Base-by-base conservation (phyloP, 1,140 invertebrate genomes). In the Meloidogyne exigua region DNA sequence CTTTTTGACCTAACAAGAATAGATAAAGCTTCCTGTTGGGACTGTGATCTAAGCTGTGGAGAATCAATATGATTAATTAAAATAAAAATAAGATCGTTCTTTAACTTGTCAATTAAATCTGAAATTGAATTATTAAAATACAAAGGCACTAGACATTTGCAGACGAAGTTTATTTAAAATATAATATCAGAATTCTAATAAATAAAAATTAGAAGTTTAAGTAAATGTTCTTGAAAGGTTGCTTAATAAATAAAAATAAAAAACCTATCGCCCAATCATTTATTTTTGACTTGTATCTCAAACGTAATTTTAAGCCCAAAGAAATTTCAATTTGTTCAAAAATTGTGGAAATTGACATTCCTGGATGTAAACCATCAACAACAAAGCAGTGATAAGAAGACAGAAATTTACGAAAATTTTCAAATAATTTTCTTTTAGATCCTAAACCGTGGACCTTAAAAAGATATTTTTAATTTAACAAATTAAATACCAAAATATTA, bases 401-500 rank as follows among this genome's bases (percentile, higher is more conserved):
- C 68, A 39, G 13, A 65, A 36, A 36, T 23, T 75, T 23, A 28
- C 65, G 21, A 76, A 78, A 78, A 28, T 69, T 18, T n/a, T 78
- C 25, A 28, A 78, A 68, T 57, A 78, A 36, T 25, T 57, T 36
- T 25, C 76, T 13, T 62, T 78, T 78, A 23, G 76, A 78, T 18
- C 76, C 76, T 7, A 77, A 36, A 1, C 76, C 76, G 25, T 78
- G 73, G 10, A 78, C 18, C 76, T 77, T 13, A 77, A 76, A 64
- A 25, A 64, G 42, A 28, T 32, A 12, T 21, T 66, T 18, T 23
- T 36, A 25, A 36, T 64, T 21, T 13, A 26, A 49, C 23, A 76
- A 49, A 25, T 2, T 42, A 28, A 23, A 2, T 25, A 74, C 72
- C 36, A 75, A 68, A 68, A 75, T 66, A 42, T 25, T 77, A 68